Conservation (phyloP, 2,797 vertebrate species). For the Dromococcyx pavoninus region DNA sequence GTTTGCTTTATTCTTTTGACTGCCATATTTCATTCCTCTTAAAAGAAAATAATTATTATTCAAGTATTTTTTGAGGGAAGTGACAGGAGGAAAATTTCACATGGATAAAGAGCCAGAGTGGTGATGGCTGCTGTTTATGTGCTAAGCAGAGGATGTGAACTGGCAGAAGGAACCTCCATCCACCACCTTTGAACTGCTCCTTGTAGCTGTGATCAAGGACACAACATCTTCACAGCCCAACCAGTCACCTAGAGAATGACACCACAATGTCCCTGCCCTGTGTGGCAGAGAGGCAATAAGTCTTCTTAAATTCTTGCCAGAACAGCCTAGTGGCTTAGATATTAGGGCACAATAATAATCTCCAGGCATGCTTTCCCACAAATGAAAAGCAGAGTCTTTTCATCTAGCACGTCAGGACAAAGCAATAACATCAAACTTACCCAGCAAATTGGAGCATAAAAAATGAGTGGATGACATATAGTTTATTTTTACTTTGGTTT, state of each 20-base stretch:
- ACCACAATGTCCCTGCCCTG: neutral
- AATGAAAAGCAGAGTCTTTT: neutral
- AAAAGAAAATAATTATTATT: neutral
- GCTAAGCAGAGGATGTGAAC: neutral
- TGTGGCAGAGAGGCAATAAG: neutral
- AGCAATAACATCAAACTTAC: neutral
- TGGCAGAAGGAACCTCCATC: neutral
- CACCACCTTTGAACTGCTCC: neutral
- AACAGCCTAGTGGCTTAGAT: neutral
- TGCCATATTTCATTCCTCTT: neutral
- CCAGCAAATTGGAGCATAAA: neutral
- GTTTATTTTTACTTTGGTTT: neutral
- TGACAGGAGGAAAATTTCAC: neutral
- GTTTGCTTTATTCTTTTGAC: neutral
- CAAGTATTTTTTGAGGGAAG: neutral
- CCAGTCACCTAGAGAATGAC: neutral
- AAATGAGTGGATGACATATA: neutral
- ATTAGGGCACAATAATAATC: neutral
- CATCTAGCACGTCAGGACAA: neutral
- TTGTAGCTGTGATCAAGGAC: fast-evolving
- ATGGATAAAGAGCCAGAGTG: neutral
- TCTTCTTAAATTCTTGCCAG: neutral
- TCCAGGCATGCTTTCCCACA: neutral
- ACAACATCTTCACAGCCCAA: neutral
- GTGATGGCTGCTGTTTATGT: neutral